These are phyloP conservation scores for Empidonax traillii DNA, from an alignment of 2,113 vertebrate species.

Conservation along the genomic window DNA sequence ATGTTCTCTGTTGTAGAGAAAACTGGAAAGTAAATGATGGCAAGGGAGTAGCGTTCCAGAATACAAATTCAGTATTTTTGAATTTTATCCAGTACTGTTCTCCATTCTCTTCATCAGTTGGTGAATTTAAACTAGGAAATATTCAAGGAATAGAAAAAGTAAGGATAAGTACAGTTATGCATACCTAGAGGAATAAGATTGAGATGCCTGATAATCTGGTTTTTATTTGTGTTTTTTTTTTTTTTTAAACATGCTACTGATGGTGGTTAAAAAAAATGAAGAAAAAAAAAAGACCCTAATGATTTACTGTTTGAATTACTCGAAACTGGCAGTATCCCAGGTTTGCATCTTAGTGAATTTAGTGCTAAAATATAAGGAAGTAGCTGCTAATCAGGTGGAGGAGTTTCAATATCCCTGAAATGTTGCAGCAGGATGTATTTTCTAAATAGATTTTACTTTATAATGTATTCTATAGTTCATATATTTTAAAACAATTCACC, in stretches of 20 bases:
- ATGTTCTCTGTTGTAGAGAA: neutral
- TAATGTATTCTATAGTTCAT: neutral
- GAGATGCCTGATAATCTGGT: neutral
- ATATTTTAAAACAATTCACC: neutral
- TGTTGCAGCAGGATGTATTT: neutral
- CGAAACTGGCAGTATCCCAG: neutral
- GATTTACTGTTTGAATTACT: neutral
- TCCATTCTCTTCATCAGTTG: neutral
- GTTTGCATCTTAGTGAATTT: neutral
- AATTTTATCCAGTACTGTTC: neutral
- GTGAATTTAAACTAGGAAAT: neutral
- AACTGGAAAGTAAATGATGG: neutral
- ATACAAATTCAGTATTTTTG: neutral
- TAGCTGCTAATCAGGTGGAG: neutral
- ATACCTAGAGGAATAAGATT: neutral
- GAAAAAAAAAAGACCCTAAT: fast-evolving
- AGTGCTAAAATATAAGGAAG: neutral
- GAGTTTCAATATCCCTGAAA: neutral
- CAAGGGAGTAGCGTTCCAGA: neutral
- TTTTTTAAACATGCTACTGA: neutral
- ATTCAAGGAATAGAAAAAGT: neutral
- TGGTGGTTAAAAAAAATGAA: neutral
- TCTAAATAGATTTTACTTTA: neutral
- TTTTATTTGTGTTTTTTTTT: neutral
- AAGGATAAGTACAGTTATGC: neutral